These are phyloP conservation scores for Psylliodes chrysocephalus DNA, from an alignment of 2,888 invertebrate species.

Conservation along the genomic window DNA sequence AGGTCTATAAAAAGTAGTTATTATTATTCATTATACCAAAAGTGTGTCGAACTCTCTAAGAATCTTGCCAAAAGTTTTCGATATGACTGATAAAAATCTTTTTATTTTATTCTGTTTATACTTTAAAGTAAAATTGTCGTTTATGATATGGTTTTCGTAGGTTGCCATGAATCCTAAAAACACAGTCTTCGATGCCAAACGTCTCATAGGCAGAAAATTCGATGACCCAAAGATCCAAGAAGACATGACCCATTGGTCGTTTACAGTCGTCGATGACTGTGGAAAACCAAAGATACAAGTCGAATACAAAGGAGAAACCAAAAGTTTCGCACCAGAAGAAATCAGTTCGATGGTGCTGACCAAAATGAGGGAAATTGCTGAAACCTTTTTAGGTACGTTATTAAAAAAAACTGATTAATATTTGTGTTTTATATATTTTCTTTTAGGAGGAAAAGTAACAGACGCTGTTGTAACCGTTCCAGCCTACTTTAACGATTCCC, in stretches of 20 bases:
- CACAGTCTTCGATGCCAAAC: conserved; percentile 85
- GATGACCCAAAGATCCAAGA: conserved; percentile 81
- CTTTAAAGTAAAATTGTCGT: no score
- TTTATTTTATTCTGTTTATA: no score
- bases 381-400: conserved; percentile 74
- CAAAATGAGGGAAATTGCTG: conserved; percentile 86
- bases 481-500: conserved; percentile 85
- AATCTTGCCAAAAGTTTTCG: no score
- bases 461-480: conserved; percentile 88
- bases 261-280: conserved; percentile 73
- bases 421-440: conserved; percentile 45
- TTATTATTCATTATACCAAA: no score
- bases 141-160: no score
- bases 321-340: conserved; percentile 84
- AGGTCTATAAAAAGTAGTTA: no score
- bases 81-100: no score
- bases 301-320: conserved; percentile 78
- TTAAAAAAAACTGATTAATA: neutral
- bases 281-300: conserved; percentile 81
- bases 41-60: no score
- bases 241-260: conserved; percentile 89
- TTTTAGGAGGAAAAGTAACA: conserved; percentile 66
- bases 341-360: conserved; percentile 85
- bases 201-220: conserved; percentile 83
- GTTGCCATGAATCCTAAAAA: conserved; percentile 84